These are phyloP conservation scores for Sturmia bella DNA, from an alignment of 2,888 invertebrate species.

Conservation along the genomic window DNA sequence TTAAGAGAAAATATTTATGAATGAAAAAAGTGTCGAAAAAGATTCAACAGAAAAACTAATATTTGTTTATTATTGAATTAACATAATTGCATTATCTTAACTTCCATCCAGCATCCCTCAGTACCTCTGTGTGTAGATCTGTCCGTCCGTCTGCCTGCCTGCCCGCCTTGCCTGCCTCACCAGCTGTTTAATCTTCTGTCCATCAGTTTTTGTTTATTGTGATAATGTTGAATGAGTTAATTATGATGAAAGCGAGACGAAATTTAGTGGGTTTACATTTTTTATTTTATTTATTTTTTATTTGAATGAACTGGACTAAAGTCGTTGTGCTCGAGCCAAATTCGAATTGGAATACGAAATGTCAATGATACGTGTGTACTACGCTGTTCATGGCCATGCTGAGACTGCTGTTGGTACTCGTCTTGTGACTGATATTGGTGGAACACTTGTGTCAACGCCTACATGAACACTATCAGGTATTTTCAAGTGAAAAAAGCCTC, in stretches of 20 bases:
- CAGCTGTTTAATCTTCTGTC: slow-evolving; percentile 8
- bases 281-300: slow-evolving; percentile 11
- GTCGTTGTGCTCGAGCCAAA: slow-evolving; percentile 37
- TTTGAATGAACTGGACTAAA: neutral
- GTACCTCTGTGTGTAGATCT: no score
- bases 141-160: slow-evolving; percentile 5
- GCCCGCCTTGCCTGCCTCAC: neutral
- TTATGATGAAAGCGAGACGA: slow-evolving; percentile 69
- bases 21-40: slow-evolving; percentile 9
- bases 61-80: slow-evolving; percentile 65
- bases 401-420: slow-evolving; percentile 34
- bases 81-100: slow-evolving; percentile 63
- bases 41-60: slow-evolving; percentile 20
- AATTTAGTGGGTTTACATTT: slow-evolving; percentile 58
- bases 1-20: slow-evolving; percentile 16
- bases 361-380: slow-evolving; percentile 45
- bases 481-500: slow-evolving; percentile 25
- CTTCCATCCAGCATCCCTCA: neutral
- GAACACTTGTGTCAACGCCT: slow-evolving; percentile 69
- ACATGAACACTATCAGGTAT: slow-evolving; percentile 67
- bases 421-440: slow-evolving; percentile 47
- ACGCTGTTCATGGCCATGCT: slow-evolving; percentile 8
- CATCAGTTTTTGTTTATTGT: slow-evolving; percentile 53
- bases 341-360: slow-evolving; percentile 17
- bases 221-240: slow-evolving; percentile 63